A percentile compares a stretch with the other conserved stretches of the same genome.
Evolutionary conservation across 2,888 invertebrate species (phyloP).

Genomic region (Agrochola lychnidis): DNA sequence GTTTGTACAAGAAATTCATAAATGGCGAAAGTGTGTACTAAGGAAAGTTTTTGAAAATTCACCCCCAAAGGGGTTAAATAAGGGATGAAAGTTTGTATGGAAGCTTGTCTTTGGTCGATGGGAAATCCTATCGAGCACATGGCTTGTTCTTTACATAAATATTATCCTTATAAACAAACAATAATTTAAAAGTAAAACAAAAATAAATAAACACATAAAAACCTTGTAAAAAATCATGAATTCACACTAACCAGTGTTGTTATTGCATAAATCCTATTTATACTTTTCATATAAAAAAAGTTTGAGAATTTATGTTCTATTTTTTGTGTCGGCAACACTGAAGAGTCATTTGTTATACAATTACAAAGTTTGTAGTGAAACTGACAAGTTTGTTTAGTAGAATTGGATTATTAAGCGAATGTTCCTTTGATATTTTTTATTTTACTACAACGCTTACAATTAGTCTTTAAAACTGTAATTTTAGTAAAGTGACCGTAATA

Average conservation of each 20-base stretch:
- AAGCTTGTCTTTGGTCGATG: not conserved
- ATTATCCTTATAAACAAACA: not conserved
- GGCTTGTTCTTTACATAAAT: not conserved
- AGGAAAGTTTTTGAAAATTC: not conserved
- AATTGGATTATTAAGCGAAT: constrained; percentile 17
- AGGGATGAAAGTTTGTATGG: not conserved
- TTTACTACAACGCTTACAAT: not conserved
- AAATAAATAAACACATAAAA: not conserved
- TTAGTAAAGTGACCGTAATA: not conserved
- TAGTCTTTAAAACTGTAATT: not conserved
- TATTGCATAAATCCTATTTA: constrained; percentile 51
- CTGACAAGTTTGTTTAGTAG: constrained; percentile 35
- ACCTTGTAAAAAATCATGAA: constrained; percentile 1
- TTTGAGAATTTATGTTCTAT: constrained; percentile 53
- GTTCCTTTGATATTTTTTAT: not conserved
- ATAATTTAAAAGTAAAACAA: not conserved
- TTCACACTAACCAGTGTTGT: constrained; percentile 30
- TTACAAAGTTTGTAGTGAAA: constrained; percentile 56
- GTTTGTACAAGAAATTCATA: not conserved
- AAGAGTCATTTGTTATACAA: constrained; percentile 52
- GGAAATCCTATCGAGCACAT: not conserved
- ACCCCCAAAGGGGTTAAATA: not conserved
- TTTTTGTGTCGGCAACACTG: constrained; percentile 45
- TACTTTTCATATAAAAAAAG: constrained; percentile 56
- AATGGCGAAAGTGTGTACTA: not conserved